These are phyloP conservation scores for Brachyrhaphis roseni DNA, from an alignment of 2,797 vertebrate species.

Conservation along the genomic window DNA sequence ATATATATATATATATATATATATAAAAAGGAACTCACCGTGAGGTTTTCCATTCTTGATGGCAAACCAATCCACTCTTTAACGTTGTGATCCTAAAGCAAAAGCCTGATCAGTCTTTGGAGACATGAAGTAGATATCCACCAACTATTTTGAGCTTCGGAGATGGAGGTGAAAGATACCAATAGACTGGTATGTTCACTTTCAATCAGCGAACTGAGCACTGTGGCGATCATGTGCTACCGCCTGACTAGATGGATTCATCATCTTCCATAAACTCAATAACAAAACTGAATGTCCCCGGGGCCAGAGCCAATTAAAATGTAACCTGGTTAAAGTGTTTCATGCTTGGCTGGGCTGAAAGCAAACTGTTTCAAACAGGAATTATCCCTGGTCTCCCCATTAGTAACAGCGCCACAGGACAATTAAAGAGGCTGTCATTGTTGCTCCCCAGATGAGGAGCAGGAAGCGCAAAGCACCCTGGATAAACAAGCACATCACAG, in stretches of 20 bases:
- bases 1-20: too few species aligned
- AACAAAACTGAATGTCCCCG: slow-evolving; percentile 57
- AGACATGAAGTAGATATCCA: slow-evolving; percentile 17
- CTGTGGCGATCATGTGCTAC: slow-evolving; percentile 56
- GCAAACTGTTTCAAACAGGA: slow-evolving; percentile 63
- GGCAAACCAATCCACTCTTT: slow-evolving; percentile 16
- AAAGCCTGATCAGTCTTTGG: slow-evolving; percentile 30
- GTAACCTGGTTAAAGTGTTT: slow-evolving; percentile 64
- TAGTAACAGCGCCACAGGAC: slow-evolving; percentile 58
- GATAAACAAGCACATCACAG: slow-evolving; percentile 60
- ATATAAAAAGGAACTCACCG: slow-evolving; percentile 75
- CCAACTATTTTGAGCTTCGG: slow-evolving; percentile 26
- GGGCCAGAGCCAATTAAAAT: slow-evolving; percentile 76
- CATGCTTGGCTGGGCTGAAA: slow-evolving; percentile 55
- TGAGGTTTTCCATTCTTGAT: slow-evolving; percentile 77
- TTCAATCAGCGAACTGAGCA: slow-evolving; percentile 33
- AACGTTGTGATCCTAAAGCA: slow-evolving; percentile 5
- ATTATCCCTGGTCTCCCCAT: slow-evolving; percentile 47
- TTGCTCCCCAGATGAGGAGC: slow-evolving; percentile 46
- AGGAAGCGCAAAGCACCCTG: slow-evolving; percentile 26
- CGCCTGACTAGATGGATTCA: slow-evolving; percentile 54
- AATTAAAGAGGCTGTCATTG: slow-evolving; percentile 71
- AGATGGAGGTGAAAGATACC: slow-evolving; percentile 25
- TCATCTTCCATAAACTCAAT: slow-evolving; percentile 56
- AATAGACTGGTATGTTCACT: slow-evolving; percentile 10